Base-by-base conservation (phyloP, 2,113 vertebrate species). In the Peromyscus maniculatus region DNA sequence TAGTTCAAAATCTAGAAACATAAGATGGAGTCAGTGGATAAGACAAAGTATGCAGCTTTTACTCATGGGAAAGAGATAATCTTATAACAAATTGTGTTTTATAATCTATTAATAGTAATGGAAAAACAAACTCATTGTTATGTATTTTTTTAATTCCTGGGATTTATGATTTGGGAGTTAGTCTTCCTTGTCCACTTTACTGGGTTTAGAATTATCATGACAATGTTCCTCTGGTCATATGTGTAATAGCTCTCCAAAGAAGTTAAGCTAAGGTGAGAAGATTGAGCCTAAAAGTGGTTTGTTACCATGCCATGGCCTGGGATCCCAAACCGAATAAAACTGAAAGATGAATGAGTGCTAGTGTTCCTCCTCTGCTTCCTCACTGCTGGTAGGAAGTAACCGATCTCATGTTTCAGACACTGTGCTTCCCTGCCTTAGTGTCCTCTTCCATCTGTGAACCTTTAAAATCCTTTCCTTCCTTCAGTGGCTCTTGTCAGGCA, bases 361-460 rank as follows among this genome's bases (percentile, higher is more conserved):
- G 7, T 21, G 26, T 33, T 43, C 15, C 26, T 21, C 26, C 5
- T 4, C 26, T 11, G 24, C 13, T 66, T 69, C 4, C 43, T 49
- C 16, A 67, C 2, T 13, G 17, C 28, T 33, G 43, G 11, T 33
- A 5, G 2, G 33, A 62, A 11, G 64, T 52, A 46, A 33, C 16
- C 17, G 13, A 10, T 46, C 43, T 52, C 28, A 49, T 46, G 16
- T 36, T 9, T 22, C 16, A 33, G 6, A 43, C 17, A 19, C n/a
- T 19, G 21, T 2, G 7, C 15, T 86, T 16, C 1, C 7, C 4
- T 43, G 0, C 28, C 17, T 36, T 22, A 4, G 19, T 49, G 4
- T 3, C 7, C 19, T 87, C 9, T 17, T 43, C 24, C 26, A 12
- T 46, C 31, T 49, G 62, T 46, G 13, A 46, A 39, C 24, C 49